Evolutionary conservation across 2,797 vertebrate species (phyloP).

Genomic region (Sebastes taczanowskii): DNA sequence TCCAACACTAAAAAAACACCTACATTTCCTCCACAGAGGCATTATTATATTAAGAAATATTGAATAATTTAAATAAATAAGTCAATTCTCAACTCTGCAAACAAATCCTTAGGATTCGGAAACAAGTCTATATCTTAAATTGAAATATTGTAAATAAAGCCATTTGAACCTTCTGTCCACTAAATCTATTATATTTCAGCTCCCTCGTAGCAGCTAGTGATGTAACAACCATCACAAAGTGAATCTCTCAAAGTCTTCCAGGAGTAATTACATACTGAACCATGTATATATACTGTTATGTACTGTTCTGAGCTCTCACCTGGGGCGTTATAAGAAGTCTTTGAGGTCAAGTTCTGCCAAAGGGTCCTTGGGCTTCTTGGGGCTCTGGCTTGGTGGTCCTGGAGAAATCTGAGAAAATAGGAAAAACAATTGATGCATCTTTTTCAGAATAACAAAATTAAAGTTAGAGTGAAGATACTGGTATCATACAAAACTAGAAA

Average conservation of each 20-base stretch:
- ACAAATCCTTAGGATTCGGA: not conserved
- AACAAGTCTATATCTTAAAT: not conserved
- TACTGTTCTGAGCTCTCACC: conserved; percentile 72
- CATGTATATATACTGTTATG: not conserved
- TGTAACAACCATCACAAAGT: not conserved
- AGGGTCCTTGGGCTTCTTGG: conserved; percentile 99
- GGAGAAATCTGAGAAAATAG: conserved; percentile 87
- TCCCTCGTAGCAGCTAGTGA: not conserved
- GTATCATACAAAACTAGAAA: too few species aligned
- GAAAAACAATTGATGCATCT: not conserved
- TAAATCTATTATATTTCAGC: not conserved
- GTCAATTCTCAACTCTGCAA: not conserved
- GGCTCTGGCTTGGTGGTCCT: conserved; percentile 93
- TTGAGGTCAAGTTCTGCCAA: conserved; percentile 99
- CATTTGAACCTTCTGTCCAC: not conserved
- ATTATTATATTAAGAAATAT: not conserved
- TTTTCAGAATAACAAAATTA: not conserved
- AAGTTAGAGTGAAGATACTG: too few species aligned
- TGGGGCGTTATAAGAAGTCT: conserved; percentile 97
- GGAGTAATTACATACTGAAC: not conserved
- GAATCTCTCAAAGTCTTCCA: not conserved
- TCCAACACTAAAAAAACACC: not conserved
- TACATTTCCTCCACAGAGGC: not conserved
- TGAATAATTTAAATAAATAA: not conserved
- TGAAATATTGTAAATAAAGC: not conserved